Conservation (phyloP, 2,888 invertebrate species). For the Rhabditophanes sp. region DNA sequence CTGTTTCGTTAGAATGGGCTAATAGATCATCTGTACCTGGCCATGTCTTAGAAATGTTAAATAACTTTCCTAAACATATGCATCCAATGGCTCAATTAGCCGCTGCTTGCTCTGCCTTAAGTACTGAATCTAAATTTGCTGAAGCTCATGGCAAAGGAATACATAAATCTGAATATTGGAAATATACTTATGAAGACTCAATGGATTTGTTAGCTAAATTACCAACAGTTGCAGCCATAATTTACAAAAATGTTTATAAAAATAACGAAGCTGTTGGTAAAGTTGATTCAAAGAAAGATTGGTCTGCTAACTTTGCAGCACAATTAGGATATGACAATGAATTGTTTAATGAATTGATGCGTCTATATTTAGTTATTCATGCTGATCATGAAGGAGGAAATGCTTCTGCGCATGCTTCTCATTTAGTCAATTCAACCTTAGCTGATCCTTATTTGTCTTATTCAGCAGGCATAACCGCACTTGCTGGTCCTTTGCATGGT, state of each 20-base stretch:
- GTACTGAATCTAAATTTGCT: no score
- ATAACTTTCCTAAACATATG: no score
- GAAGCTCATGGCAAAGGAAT: no score
- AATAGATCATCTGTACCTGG: no score
- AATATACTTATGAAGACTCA: slow-evolving; percentile 69
- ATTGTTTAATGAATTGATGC: slow-evolving; percentile 68
- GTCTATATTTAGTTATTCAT: slow-evolving; percentile 78
- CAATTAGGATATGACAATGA: slow-evolving; percentile 69
- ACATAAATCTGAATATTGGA: slow-evolving; percentile 19
- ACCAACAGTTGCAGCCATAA: slow-evolving; percentile 78
- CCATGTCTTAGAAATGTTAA: no score
- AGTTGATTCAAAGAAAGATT: slow-evolving; percentile 66
- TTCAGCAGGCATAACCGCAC: slow-evolving; percentile 72
- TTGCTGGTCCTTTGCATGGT: slow-evolving; percentile 78
- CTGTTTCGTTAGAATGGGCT: no score
- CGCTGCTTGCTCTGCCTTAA: no score
- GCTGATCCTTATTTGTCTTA: slow-evolving; percentile 81
- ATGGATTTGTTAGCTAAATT: slow-evolving; percentile 82
- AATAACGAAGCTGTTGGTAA: slow-evolving; percentile 69
- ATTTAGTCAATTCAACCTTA: slow-evolving; percentile 73
- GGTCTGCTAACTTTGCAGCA: slow-evolving; percentile 65
- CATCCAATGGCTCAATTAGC: no score
- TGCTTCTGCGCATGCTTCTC: slow-evolving; percentile 77
- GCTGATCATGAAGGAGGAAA: slow-evolving; percentile 80
- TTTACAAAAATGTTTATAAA: slow-evolving; percentile 68